phyloP scores from a whole-genome alignment of 2,797 vertebrate genomes.

The Peromyscus melanophrys region DNA sequence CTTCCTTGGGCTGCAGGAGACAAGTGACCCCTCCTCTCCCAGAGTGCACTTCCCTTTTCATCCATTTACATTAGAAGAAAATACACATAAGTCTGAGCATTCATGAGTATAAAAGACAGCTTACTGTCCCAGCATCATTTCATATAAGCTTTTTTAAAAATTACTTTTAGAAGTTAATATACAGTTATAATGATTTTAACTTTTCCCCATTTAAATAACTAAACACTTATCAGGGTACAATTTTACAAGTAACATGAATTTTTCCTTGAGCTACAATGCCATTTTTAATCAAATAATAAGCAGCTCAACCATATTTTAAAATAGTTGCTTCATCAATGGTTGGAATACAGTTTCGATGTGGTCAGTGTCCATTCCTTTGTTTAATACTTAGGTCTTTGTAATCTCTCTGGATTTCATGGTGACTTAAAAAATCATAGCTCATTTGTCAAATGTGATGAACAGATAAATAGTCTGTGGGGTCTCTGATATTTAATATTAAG shows the following conservation, averaged over 20 bases:
- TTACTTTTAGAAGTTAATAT: not conserved
- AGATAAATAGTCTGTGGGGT: not conserved
- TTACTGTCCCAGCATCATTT: not conserved
- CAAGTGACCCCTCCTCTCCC: accelerated
- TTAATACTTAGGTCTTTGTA: not conserved
- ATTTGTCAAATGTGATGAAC: constrained; percentile 19
- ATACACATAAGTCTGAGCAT: not conserved
- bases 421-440: constrained; percentile 12
- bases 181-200: not conserved
- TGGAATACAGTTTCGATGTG: not conserved
- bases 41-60: not conserved
- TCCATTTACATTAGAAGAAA: not conserved
- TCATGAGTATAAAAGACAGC: not conserved
- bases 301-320: not conserved
- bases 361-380: not conserved
- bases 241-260: constrained; percentile 30
- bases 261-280: not conserved
- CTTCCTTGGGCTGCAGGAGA: not conserved
- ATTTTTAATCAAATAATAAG: constrained; percentile 12
- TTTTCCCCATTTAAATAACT: not conserved
- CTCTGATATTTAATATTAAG: constrained; percentile 37
- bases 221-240: not conserved
- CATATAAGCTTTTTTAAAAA: not conserved
- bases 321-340: not conserved
- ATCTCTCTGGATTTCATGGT: not conserved